A percentile compares a stretch with the other conserved stretches of the same genome.
phyloP scores from a whole-genome alignment of 2,113 vertebrate species.

The Paraplagusia blochii region DNA sequence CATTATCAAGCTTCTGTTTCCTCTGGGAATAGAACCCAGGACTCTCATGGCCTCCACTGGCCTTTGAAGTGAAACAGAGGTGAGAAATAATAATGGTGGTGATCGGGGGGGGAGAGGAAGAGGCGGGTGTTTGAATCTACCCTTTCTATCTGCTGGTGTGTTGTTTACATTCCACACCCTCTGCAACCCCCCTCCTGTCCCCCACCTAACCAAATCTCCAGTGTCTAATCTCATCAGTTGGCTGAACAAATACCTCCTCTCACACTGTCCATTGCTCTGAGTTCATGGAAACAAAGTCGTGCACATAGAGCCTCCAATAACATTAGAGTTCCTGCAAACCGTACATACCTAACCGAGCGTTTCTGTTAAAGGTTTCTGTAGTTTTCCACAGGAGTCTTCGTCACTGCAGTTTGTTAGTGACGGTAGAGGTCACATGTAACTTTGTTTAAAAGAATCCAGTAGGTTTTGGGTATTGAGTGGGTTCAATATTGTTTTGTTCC shows the following conservation, averaged over 20 bases:
- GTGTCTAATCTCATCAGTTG: constrained; percentile 60
- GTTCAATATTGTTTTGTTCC: too few species aligned
- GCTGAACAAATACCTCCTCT: constrained; percentile 64
- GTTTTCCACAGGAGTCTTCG: too few species aligned
- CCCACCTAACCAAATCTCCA: constrained; percentile 42
- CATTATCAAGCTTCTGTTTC: too few species aligned
- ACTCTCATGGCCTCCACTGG: constrained; percentile 4
- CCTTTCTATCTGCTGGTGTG: constrained; percentile 30
- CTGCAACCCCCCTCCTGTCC: too few species aligned
- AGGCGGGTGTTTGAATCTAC: constrained; percentile 17
- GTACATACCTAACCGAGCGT: too few species aligned
- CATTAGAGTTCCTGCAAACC: not conserved
- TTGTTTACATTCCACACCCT: constrained; percentile 62
- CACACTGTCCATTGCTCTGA: constrained; percentile 32
- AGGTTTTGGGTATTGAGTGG: too few species aligned
- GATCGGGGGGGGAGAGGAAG: not conserved
- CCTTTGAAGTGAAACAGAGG: constrained; percentile 8
- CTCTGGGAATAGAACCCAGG: too few species aligned
- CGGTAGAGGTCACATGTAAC: too few species aligned
- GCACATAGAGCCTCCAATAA: not conserved
- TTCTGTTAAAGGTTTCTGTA: too few species aligned
- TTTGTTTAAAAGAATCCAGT: too few species aligned
- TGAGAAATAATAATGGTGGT: constrained; percentile 12
- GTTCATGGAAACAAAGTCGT: constrained; percentile 5
- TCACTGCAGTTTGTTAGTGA: too few species aligned